These are phyloP conservation scores for Caenorhabditis remanei DNA, from an alignment of 1,140 invertebrate species.

Conservation along the genomic window DNA sequence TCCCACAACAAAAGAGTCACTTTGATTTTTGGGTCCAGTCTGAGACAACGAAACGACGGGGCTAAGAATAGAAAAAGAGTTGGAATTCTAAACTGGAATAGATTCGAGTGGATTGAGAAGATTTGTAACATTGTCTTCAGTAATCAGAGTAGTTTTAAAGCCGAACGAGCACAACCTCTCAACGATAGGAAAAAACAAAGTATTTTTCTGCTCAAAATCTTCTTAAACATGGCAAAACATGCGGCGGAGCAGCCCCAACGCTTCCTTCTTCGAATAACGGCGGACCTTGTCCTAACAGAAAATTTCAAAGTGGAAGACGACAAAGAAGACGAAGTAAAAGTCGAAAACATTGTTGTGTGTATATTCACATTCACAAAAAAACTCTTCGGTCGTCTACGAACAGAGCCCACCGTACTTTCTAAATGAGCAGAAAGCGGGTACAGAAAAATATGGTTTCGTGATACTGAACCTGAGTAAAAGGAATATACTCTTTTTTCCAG, in stretches of 20 bases:
- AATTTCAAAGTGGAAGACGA: neutral
- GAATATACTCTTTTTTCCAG: too few relatives aligned
- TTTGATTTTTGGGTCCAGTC: neutral
- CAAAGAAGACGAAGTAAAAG: slow-evolving; percentile 34
- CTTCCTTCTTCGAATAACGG: neutral
- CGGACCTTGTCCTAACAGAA: slow-evolving; percentile 3
- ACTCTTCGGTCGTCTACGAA: neutral
- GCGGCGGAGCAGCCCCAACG: neutral
- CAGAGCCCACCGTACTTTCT: slow-evolving; percentile 3
- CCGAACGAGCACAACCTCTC: neutral
- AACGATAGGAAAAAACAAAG: slow-evolving; percentile 50
- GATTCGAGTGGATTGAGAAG: neutral
- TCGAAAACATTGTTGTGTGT: slow-evolving; percentile 9
- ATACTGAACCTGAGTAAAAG: too few relatives aligned
- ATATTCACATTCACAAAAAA: slow-evolving; percentile 37
- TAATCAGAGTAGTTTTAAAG: slow-evolving; percentile 26
- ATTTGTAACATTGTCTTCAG: neutral
- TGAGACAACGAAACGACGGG: neutral
- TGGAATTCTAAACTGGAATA: too few relatives aligned
- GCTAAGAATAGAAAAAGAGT: neutral
- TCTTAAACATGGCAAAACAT: slow-evolving; percentile 43
- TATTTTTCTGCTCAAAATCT: slow-evolving; percentile 40
- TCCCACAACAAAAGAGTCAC: neutral
- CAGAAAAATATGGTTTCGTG: neutral
- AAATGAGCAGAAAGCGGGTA: neutral